Conservation (phyloP, 2,797 vertebrate species). For the Sebastes vulpes region DNA sequence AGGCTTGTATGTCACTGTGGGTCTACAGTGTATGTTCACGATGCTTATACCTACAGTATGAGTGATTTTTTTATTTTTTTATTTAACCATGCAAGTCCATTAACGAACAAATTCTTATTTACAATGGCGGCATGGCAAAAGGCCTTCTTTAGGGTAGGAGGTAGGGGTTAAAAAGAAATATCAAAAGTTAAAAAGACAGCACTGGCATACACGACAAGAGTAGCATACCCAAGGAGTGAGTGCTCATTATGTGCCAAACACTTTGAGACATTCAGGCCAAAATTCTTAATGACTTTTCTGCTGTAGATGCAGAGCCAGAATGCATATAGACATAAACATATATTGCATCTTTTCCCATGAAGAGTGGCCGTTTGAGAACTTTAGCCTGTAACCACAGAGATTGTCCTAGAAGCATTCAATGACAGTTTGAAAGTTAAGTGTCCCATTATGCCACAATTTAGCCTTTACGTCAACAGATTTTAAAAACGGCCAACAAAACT, state of each 20-base stretch:
- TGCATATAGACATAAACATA: conserved; percentile 43
- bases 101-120: too few species aligned
- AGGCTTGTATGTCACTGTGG: conserved; percentile 5
- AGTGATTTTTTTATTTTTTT: background rate
- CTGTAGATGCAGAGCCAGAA: background rate
- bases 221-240: background rate
- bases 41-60: background rate
- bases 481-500: background rate
- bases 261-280: background rate
- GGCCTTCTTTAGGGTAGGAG: too few species aligned
- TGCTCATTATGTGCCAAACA: background rate
- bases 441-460: background rate
- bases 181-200: too few species aligned
- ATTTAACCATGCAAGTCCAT: too few species aligned
- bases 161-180: too few species aligned
- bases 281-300: background rate
- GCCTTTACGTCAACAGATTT: background rate
- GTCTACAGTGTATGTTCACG: background rate
- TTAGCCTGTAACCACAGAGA: background rate
- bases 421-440: background rate
- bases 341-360: conserved; percentile 27
- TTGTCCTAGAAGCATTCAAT: background rate
- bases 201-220: too few species aligned
- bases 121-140: too few species aligned
- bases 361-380: background rate